Base-by-base conservation (phyloP, 2,797 vertebrate genomes). In the Acanthornis magna region DNA sequence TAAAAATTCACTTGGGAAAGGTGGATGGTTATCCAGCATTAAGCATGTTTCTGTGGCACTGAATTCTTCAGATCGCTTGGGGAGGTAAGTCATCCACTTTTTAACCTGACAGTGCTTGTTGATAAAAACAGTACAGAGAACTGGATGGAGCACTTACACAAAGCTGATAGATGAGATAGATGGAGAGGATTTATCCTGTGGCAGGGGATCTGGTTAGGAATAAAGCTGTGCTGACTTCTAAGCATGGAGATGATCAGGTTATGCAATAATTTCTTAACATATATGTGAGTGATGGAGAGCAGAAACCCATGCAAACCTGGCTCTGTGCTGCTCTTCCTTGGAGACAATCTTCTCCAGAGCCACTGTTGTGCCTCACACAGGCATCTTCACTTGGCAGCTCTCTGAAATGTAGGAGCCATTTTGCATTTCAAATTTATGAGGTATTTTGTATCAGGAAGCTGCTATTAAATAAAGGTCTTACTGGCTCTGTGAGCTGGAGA, bases 1-100 rank as follows among this genome's bases (percentile, higher is more conserved):
- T 91, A 92, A 93, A 96, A 92, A 94, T 77, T 77, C 90, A 91
- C 93, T 92, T 61, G 94, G 83, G 93, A 82, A 71, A 66, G 82
- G 55, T 47, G 71, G 79, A 78, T 95, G 70, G 79, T 90, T 96
- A 94, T 88, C 91, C 88, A 87, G 74, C 85, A 79, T 88, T 90
- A 94, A 91, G 85, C 27, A 84, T 61, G 42, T 86, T 88, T 79
- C 63, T 85, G 71, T 95, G 92, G 93, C 88, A 92, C 77, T 48
- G 91, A 91, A 90, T 93, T 85, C 92, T 91, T 95, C 83, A 82
- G 80, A 85, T 90, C 23, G 0, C 89, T 91, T 89, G 77, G 77
- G 93, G 83, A 96, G 75, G 88, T 77, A 73, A 93, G 77, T 74
- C 74, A 91, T 77, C 85, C 78, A 77, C 71, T 95, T 93, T 91